A percentile compares a stretch with the other conserved stretches of the same genome.
Evolutionary conservation across 2,888 invertebrate genomes (phyloP).

Genomic region (Alloscopus bannaensis): DNA sequence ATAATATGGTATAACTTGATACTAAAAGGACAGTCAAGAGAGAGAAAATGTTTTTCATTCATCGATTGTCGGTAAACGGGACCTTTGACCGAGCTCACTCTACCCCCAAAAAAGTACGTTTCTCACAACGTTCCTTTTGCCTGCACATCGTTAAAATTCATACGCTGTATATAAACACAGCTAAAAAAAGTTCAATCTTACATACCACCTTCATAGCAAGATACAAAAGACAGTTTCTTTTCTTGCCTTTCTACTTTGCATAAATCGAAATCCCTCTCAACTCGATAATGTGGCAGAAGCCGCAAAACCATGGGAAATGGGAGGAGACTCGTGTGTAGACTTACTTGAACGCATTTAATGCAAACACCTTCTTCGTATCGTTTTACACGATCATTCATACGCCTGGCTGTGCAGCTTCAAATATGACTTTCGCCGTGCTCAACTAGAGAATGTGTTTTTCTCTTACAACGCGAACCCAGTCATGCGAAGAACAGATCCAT

Average conservation of each 20-base stretch:
- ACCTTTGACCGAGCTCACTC: conserved; percentile 45
- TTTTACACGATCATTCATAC: conserved; percentile 1
- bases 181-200: no score
- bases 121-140: background rate
- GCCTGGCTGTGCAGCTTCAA: conserved; percentile 1
- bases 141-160: no score
- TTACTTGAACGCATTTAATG: conserved; percentile 5
- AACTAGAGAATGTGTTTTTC: no score
- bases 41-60: conserved; percentile 26
- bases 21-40: conserved; percentile 12
- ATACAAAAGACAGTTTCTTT: no score
- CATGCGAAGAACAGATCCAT: conserved; percentile 57
- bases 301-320: conserved; percentile 59
- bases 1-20: background rate
- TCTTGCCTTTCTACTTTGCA: no score
- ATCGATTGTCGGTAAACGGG: conserved; percentile 57
- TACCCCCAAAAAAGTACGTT: conserved; percentile 15
- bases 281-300: conserved; percentile 34
- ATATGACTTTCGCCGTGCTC: no score
- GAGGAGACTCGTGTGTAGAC: conserved; percentile 55
- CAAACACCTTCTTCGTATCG: background rate
- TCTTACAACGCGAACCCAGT: conserved; percentile 26
- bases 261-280: background rate
- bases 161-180: no score
- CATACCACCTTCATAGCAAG: no score